These are phyloP conservation scores for Agapornis canus DNA, from an alignment of 2,797 vertebrate genomes.

Conservation along the genomic window DNA sequence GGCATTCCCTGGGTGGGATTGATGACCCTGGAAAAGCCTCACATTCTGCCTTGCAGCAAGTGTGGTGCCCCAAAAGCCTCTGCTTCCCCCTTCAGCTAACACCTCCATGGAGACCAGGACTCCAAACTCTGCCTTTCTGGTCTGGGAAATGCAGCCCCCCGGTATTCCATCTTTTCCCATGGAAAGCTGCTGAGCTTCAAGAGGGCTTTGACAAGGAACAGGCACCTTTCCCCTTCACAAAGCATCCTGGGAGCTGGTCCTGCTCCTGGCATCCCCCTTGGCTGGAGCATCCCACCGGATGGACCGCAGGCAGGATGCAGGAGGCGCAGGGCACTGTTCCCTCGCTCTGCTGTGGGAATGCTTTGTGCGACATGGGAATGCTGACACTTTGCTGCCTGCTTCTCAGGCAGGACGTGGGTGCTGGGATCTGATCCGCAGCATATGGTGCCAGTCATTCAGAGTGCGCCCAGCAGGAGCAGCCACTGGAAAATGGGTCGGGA, in stretches of 20 bases:
- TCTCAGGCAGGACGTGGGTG: neutral
- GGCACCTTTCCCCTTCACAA: neutral
- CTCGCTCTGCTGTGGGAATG: fast-evolving
- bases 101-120: fast-evolving
- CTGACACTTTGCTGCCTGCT: neutral
- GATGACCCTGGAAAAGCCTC: fast-evolving
- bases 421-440: neutral
- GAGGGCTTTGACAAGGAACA: fast-evolving
- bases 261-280: neutral
- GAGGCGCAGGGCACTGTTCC: fast-evolving
- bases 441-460: neutral
- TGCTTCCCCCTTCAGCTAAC: neutral
- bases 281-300: neutral
- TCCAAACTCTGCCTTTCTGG: neutral
- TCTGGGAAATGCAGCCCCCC: neutral
- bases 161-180: neutral
- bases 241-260: fast-evolving
- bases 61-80: neutral
- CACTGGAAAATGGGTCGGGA: neutral
- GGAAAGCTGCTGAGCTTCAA: neutral
- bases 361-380: fast-evolving
- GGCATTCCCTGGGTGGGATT: neutral
- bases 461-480: neutral
- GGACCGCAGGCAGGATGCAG: neutral
- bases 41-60: fast-evolving